These are phyloP conservation scores for Euzetes globulus DNA, from an alignment of 2,888 invertebrate genomes.

Conservation along the genomic window DNA sequence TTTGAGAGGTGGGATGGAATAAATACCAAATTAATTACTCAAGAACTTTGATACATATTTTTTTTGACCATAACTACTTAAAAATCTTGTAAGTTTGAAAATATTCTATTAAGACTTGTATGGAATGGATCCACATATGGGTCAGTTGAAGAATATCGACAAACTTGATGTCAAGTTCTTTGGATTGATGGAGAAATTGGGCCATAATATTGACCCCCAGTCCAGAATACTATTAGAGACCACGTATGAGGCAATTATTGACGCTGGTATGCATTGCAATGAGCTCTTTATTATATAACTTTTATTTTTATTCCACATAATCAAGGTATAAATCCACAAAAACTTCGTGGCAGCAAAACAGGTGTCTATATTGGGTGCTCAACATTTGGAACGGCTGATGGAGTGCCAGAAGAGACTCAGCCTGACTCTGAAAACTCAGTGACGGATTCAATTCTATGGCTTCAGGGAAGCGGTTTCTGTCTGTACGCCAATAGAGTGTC, in stretches of 20 bases:
- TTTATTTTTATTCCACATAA: background rate
- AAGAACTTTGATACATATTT: too few species aligned
- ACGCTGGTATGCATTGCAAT: background rate
- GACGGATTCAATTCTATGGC: conserved; percentile 82
- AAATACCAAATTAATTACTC: too few species aligned
- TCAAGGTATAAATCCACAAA: conserved; percentile 64
- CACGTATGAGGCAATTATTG: background rate
- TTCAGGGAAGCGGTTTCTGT: conserved; percentile 89
- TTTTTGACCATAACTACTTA: too few species aligned
- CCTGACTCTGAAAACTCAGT: conserved; percentile 76
- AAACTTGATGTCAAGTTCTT: conserved; percentile 82
- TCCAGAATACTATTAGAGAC: conserved; percentile 73
- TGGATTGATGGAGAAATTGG: conserved; percentile 83
- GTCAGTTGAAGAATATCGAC: conserved; percentile 62
- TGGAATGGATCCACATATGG: conserved; percentile 66
- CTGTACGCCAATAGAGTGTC: conserved; percentile 54
- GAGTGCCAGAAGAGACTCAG: conserved; percentile 68
- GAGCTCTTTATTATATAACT: background rate
- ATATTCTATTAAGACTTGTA: too few species aligned
- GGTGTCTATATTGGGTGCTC: conserved; percentile 95
- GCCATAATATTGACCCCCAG: conserved; percentile 85
- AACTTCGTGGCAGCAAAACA: conserved; percentile 75
- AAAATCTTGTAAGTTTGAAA: too few species aligned
- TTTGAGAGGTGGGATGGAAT: too few species aligned
- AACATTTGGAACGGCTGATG: conserved; percentile 80